Evolutionary conservation across 2,888 invertebrate genomes (phyloP), one percentile per base, ranked within the genome.

Genomic region (Gortyna flavago): DNA sequence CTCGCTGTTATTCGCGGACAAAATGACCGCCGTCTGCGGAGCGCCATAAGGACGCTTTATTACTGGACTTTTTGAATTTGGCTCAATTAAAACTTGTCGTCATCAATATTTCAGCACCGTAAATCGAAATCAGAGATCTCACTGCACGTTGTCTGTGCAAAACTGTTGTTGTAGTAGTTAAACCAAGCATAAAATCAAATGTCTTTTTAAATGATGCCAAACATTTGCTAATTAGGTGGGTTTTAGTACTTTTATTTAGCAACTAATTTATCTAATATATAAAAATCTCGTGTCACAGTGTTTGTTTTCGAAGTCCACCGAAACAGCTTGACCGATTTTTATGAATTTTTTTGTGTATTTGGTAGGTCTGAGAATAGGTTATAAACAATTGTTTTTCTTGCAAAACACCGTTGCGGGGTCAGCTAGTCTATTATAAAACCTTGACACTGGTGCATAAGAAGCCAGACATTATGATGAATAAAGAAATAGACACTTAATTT

Each of bases 351-450:
- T n/a, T n/a, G n/a, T n/a, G n/a, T n/a, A n/a, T n/a, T n/a, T n/a
- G n/a, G n/a, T n/a, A n/a, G n/a, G n/a, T n/a, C n/a, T n/a, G n/a
- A n/a, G n/a, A n/a, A n/a, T n/a, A n/a, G n/a, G n/a, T n/a, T n/a
- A n/a, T n/a, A n/a, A n/a, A n/a, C n/a, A n/a, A n/a, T n/a, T n/a
- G n/a, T n/a, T n/a, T n/a, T n/a, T n/a, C n/a, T n/a, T n/a, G n/a
- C n/a, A n/a, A n/a, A n/a, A n/a, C n/a, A n/a, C n/a, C n/a, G n/a
- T n/a, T n/a, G n/a, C n/a, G n/a, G n/a, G n/a, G n/a, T n/a, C n/a
- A n/a, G n/a, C n/a, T n/a, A n/a, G n/a, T 64, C 5, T 64, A 62
- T n/a, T 59, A 57, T 32, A 78, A 78, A 81, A 81, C 81, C 62
- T 38, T 48, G 64, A 75, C 57, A 38, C 57, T 11, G 16, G 18